These are phyloP conservation scores for Chloroceryle amazona DNA, from an alignment of 2,797 vertebrate genomes.

Conservation along the genomic window DNA sequence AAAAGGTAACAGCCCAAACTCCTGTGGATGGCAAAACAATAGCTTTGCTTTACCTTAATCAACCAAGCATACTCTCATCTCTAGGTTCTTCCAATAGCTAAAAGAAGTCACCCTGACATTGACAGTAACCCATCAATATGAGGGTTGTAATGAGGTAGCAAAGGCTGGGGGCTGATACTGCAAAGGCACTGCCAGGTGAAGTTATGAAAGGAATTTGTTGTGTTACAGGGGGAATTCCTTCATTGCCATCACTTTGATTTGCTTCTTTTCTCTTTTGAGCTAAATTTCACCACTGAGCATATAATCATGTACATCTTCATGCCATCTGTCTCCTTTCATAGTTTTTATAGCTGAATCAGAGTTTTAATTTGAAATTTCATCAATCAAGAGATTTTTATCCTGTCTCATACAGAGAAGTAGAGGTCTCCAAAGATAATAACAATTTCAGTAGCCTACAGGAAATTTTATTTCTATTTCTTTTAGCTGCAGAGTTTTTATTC, in stretches of 20 bases:
- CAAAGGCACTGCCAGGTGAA: not conserved
- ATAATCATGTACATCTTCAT: not conserved
- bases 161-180: not conserved
- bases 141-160: not conserved
- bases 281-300: not conserved
- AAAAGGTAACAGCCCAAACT: not conserved
- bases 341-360: conserved; percentile 8
- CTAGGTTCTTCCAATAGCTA: not conserved
- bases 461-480: conserved; percentile 14
- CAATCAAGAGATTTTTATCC: not conserved
- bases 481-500: not conserved
- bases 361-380: conserved; percentile 26
- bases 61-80: not conserved
- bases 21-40: not conserved
- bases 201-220: not conserved
- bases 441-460: not conserved
- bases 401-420: not conserved
- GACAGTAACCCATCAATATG: not conserved
- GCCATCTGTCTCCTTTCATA: not conserved
- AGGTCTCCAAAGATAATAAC: not conserved
- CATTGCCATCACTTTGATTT: not conserved
- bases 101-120: not conserved
- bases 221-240: not conserved
- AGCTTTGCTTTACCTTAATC: not conserved
- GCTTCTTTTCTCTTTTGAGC: not conserved